Conservation (phyloP, 2,113 vertebrate species). For the Gobiocypris rarus region DNA sequence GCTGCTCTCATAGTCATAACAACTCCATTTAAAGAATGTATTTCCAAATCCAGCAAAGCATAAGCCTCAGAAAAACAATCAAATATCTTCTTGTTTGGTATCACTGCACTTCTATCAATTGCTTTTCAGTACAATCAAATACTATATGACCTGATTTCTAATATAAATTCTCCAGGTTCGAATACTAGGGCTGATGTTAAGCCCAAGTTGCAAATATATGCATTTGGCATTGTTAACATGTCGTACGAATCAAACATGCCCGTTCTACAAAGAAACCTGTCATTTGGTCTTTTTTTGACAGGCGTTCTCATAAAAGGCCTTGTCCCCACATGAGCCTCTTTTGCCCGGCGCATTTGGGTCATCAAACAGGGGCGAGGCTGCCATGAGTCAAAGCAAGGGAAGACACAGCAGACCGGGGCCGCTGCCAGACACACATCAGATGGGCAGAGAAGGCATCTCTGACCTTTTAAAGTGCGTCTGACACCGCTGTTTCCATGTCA, state of each 20-base stretch:
- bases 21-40: conserved; percentile 30
- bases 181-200: neutral
- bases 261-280: conserved; percentile 70
- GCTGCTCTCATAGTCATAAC: conserved; percentile 41
- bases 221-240: neutral
- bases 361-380: conserved; percentile 68
- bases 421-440: conserved; percentile 30
- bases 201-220: conserved; percentile 8
- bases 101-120: neutral
- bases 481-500: conserved; percentile 75
- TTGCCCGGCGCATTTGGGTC: conserved; percentile 63
- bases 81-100: conserved; percentile 2
- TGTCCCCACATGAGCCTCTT: conserved; percentile 62
- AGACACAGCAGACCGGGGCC: conserved; percentile 52
- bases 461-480: conserved; percentile 71
- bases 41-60: conserved; percentile 3
- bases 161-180: neutral
- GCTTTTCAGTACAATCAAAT: neutral
- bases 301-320: conserved; percentile 71
- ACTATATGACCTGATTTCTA: neutral
- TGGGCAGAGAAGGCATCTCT: conserved; percentile 47
- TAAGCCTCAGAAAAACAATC: conserved; percentile 9
- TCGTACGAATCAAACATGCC: conserved; percentile 40
- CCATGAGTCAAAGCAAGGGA: conserved; percentile 54
- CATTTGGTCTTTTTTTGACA: conserved; percentile 62